Base-by-base conservation (phyloP, 2,888 invertebrate genomes). In the Tupiocoris notatus region DNA sequence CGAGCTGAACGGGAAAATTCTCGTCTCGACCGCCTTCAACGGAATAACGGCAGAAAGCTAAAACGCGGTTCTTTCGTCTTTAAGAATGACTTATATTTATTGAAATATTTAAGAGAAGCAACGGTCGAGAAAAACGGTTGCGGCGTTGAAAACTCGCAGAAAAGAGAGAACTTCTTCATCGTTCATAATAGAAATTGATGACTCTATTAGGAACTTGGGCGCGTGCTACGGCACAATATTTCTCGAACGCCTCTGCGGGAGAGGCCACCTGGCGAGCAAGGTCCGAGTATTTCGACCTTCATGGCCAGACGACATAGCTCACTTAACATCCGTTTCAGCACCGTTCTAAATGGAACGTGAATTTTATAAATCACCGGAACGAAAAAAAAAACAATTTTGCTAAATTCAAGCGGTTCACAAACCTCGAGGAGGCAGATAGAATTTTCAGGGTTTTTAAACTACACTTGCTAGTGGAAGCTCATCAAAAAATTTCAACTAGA, bases 161-260 rank as follows among this genome's bases (percentile, higher is more conserved):
- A 39, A 39, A 12, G 6, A 39, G 24, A 24, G 24, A 70, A 70
- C 70, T 59, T 59, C 59, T 70, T 59, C 70, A 59, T 70, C 70
- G 70, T 59, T 23, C 70, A 70, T 70, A 70, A 70, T 70, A 70
- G 59, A 70, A 70, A 70, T 70, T 70, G 70, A 70, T 70, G 70
- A 59, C 70, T 70, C 70, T 70, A 70, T 70, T 58, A 59, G 59
- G 39, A 70, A 61, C 20, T 70, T 59, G 21, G 59, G 70, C 59
- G 70, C 70, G 70, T 70, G 70, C 70, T 70, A 16, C 24, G 23
- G 58, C 70, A 3, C 70, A 25, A 70, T 70, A 70, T 70, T 70
- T 70, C 70, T 59, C 24, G 61, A 18, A 17, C 20, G 22, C n/a
- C 58, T 24, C 58, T 58, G 59, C 22, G 59, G 59, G 23, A 22